A percentile compares a stretch with the other conserved stretches of the same genome.
These are phyloP conservation scores for Drosophila paranaensis DNA, from an alignment of 2,888 invertebrate genomes.

Conservation along the genomic window DNA sequence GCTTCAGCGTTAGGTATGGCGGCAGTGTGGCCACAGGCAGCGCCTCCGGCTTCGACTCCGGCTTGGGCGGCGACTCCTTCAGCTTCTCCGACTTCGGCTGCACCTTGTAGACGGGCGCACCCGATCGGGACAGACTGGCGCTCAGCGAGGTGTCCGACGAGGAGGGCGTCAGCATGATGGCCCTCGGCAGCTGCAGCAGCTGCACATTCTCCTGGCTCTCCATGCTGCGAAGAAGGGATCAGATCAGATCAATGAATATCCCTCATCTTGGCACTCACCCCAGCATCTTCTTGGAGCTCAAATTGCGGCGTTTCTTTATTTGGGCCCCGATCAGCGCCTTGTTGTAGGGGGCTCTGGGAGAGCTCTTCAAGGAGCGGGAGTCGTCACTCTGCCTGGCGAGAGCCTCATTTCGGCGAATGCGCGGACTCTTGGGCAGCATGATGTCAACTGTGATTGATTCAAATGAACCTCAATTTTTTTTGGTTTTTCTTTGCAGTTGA, in stretches of 20 bases:
- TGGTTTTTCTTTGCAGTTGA: slow-evolving; percentile 1
- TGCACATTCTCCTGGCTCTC: slow-evolving; percentile 35
- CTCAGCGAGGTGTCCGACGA: slow-evolving; percentile 66
- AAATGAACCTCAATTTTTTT: slow-evolving; percentile 8
- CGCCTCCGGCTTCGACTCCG: too few relatives aligned
- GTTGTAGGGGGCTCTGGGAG: slow-evolving; percentile 54
- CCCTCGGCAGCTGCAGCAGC: slow-evolving; percentile 40
- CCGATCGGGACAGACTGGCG: slow-evolving; percentile 32
- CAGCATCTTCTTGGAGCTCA: slow-evolving; percentile 18
- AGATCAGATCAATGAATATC: too few relatives aligned
- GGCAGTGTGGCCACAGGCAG: slow-evolving; percentile 12
- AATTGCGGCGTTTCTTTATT: slow-evolving; percentile 41
- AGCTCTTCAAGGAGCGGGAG: slow-evolving; percentile 20
- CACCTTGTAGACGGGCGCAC: neutral
- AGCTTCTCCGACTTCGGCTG: slow-evolving; percentile 4
- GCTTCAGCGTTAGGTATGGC: slow-evolving; percentile 58
- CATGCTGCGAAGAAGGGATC: slow-evolving; percentile 20
- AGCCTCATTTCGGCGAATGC: slow-evolving; percentile 45
- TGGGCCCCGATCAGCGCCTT: slow-evolving; percentile 31
- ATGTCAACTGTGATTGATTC: neutral
- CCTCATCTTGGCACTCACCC: slow-evolving; percentile 21
- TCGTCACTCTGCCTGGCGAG: slow-evolving; percentile 6
- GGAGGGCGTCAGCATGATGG: slow-evolving; percentile 63
- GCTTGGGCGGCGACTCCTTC: neutral
- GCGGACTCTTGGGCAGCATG: slow-evolving; percentile 54